A percentile compares a stretch with the other conserved stretches of the same genome.
These are phyloP conservation scores for Hyppa rectilinea DNA, from an alignment of 2,888 invertebrate species.

Conservation along the genomic window DNA sequence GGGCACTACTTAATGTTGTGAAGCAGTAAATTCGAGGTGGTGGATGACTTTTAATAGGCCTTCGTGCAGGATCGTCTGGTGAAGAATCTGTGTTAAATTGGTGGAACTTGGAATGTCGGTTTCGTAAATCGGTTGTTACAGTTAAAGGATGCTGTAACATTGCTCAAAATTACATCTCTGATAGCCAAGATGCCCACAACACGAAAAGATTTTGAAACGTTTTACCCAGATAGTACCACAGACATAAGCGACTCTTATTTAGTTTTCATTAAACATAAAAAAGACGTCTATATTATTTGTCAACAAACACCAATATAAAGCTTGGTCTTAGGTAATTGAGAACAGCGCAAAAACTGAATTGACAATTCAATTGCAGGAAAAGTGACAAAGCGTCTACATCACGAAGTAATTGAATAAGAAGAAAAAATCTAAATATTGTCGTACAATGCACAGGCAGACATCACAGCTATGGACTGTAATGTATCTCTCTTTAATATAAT, in stretches of 20 bases:
- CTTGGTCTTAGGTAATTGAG: slow-evolving; percentile 51
- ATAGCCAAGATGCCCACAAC: not conserved
- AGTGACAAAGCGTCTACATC: slow-evolving; percentile 47
- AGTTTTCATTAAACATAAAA: slow-evolving; percentile 4
- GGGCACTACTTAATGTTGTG: slow-evolving; percentile 90
- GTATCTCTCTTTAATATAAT: slow-evolving; percentile 16
- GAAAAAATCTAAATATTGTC: slow-evolving; percentile 55
- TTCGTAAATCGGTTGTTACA: slow-evolving; percentile 61
- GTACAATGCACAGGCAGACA: slow-evolving; percentile 30
- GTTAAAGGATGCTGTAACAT: slow-evolving; percentile 59
- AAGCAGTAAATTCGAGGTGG: slow-evolving; percentile 88
- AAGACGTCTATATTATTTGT: slow-evolving; percentile 8
- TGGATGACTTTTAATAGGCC: slow-evolving; percentile 89
- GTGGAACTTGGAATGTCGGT: slow-evolving; percentile 70
- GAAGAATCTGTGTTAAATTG: slow-evolving; percentile 86
- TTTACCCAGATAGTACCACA: not conserved
- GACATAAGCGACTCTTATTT: not conserved
- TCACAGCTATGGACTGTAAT: slow-evolving; percentile 21
- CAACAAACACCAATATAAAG: slow-evolving; percentile 44
- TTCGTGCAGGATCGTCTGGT: slow-evolving; percentile 85
- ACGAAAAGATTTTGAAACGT: not conserved
- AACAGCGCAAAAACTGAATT: slow-evolving; percentile 53
- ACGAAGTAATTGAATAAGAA: slow-evolving; percentile 46
- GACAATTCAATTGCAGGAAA: slow-evolving; percentile 61
- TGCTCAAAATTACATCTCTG: slow-evolving; percentile 21